Evolutionary conservation across 2,113 vertebrate genomes (phyloP).

Genomic region (Barnardius zonarius): DNA sequence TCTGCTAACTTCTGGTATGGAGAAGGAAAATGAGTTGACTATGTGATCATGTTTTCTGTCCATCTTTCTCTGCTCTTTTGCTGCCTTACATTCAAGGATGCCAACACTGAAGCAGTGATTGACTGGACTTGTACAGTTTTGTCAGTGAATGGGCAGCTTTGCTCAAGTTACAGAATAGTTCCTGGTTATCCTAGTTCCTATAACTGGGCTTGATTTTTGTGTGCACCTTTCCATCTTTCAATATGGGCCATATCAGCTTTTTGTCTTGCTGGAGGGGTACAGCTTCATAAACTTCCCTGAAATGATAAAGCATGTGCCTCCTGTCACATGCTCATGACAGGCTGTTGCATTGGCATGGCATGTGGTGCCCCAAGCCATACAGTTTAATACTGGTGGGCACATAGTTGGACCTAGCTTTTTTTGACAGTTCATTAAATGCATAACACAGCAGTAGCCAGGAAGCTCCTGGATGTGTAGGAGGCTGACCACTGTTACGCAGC

Average conservation of each 20-base stretch:
- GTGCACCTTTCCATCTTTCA: neutral
- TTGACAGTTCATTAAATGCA: neutral
- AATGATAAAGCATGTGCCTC: neutral
- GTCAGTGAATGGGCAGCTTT: neutral
- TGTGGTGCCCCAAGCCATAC: accelerated
- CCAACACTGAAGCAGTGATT: neutral
- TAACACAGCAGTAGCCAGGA: neutral
- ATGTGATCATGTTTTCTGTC: neutral
- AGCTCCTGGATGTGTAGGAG: neutral
- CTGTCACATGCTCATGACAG: accelerated
- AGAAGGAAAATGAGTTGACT: neutral
- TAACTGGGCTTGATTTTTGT: neutral
- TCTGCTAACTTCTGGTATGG: neutral
- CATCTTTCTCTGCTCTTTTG: neutral
- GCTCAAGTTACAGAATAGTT: neutral
- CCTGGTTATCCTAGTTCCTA: neutral
- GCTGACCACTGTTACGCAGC: neutral
- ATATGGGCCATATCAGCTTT: neutral
- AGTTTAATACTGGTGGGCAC: neutral
- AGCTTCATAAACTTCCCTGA: neutral
- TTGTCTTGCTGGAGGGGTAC: neutral
- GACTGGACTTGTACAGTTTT: neutral
- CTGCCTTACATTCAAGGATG: neutral
- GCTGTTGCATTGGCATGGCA: neutral
- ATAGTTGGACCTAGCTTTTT: neutral